Evolutionary conservation across 1,140 invertebrate species (phyloP), one percentile per base, ranked within the genome.

Genomic region (Aphaenogaster rudis): DNA sequence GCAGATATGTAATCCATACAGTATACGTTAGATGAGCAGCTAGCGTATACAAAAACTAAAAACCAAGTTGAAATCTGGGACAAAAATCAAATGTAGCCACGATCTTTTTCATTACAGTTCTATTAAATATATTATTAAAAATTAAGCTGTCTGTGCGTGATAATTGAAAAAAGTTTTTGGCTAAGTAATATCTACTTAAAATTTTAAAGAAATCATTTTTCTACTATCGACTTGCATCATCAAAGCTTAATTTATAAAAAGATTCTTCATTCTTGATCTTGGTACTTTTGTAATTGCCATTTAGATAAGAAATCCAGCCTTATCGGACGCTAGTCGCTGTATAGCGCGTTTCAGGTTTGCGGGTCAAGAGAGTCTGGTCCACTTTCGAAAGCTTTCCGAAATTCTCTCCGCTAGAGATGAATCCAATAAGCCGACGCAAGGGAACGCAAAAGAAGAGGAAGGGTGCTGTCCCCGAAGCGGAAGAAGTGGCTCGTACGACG

Each of bases 341-440:
- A 86, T 9, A 50, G 33, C 42, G 69, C 54, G 33, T 82, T 72
- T 86, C 76, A 71, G 48, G 21, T 74, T 78, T 61, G 63, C 28
- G 21, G 87, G 64, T 87, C 69, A 78, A 84, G 33, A 66, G 66
- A 81, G 85, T 69, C 85, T 69, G 54, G 71, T 76, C 59, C 78
- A 89, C 77, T 85, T 87, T 84, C 63, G 92, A 91, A 91, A 88
- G 87, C 87, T 91, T 88, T 82, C 54, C 69, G 80, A 91, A 91
- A 93, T 92, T 91, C 85, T 88, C 86, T 63, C 52, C 79, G 66
- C 84, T 72, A 78, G 64, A 74, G 88, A 88, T 88, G 92, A 93
- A 94, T 93, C 91, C 92, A 94, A 94, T 94, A 94, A 94, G 91
- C 91, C 63, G 81, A 81, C 67, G 76, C 59, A 45, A 66, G 76